Conservation (phyloP, 2,888 invertebrate genomes). For the Gari tellinella region DNA sequence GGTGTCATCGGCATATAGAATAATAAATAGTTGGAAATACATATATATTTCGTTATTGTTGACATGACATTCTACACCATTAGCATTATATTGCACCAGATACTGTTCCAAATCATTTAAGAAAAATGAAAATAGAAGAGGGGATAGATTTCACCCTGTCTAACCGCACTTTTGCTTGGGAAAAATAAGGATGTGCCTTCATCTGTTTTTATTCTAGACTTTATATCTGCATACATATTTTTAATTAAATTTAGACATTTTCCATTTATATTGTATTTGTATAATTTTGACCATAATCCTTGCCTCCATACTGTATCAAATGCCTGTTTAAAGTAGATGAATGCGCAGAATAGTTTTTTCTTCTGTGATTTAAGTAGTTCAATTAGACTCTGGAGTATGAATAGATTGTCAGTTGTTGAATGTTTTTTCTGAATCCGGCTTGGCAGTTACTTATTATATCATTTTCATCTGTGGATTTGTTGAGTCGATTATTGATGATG, state of each 20-base stretch:
- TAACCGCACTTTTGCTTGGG: neutral
- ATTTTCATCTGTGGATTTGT: neutral
- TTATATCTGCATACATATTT: conserved; percentile 17
- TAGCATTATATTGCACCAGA: neutral
- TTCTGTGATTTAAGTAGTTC: conserved; percentile 7
- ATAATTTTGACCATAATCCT: conserved; percentile 12
- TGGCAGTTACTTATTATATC: conserved; percentile 7
- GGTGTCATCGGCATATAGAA: conserved; percentile 14
- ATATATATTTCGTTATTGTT: neutral
- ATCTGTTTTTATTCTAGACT: conserved; percentile 4
- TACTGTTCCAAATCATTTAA: conserved; percentile 18
- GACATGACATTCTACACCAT: neutral
- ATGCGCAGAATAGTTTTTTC: conserved; percentile 12
- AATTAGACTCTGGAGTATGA: conserved; percentile 17
- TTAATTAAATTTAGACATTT: conserved; percentile 14
- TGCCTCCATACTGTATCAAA: conserved; percentile 6
- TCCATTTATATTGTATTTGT: conserved; percentile 16
- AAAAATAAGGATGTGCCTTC: conserved; percentile 1
- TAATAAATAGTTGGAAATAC: conserved; percentile 19
- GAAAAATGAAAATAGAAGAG: conserved; percentile 9
- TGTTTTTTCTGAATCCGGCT: conserved; percentile 15
- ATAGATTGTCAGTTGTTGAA: conserved; percentile 14
- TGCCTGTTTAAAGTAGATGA: conserved; percentile 8
- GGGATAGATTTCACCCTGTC: conserved; percentile 20
- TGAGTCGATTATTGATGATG: conserved; percentile 21